Evolutionary conservation across 2,113 vertebrate genomes (phyloP).

Genomic region (Salvelinus sp.): DNA sequence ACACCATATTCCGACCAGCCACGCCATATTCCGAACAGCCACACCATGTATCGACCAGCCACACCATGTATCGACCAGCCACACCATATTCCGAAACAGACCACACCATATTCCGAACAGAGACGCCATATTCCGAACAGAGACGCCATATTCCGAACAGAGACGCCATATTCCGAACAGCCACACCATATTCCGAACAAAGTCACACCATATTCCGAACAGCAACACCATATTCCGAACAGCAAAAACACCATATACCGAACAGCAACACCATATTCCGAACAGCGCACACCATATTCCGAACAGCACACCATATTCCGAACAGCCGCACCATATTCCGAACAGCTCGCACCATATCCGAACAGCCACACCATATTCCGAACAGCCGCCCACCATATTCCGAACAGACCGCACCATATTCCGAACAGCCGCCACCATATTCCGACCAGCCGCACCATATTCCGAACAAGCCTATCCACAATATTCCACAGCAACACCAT

Average conservation of each 20-base stretch:
- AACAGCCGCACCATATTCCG: background rate
- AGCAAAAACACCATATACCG: too few species aligned
- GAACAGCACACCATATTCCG: too few species aligned
- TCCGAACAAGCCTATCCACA: too few species aligned
- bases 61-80: too few species aligned
- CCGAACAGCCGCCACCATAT: background rate
- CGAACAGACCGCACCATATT: slow-evolving; percentile 2
- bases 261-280: background rate
- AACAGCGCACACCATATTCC: background rate
- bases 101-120: too few species aligned
- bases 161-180: background rate
- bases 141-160: background rate
- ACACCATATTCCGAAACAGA: too few species aligned
- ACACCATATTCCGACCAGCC: too few species aligned
- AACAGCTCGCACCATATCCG: background rate
- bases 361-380: background rate
- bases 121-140: too few species aligned
- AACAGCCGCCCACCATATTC: background rate
- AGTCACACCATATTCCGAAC: background rate
- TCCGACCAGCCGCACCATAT: background rate
- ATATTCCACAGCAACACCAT: too few species aligned
- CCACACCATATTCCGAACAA: background rate
- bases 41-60: too few species aligned
- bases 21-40: too few species aligned
- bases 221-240: background rate